Conservation (phyloP, 2,797 vertebrate species). For the Spheniscus humboldti region DNA sequence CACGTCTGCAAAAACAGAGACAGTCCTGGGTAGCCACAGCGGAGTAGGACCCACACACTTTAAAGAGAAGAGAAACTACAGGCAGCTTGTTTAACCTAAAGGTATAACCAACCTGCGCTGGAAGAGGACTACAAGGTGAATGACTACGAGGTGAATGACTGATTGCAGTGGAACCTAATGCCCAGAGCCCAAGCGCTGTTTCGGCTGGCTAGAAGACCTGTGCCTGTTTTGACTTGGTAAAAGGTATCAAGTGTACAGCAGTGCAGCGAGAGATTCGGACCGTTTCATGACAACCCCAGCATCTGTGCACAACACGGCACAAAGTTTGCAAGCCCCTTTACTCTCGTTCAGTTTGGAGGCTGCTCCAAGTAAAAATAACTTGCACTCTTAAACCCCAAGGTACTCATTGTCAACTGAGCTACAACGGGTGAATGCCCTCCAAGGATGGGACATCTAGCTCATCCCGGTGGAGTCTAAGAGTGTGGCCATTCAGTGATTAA, state of each 20-base stretch:
- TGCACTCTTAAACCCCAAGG: background rate
- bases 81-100: slow-evolving; percentile 35
- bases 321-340: slow-evolving; percentile 2
- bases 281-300: background rate
- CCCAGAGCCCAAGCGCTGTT: background rate
- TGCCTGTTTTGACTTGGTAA: slow-evolving; percentile 71
- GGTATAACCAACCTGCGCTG: background rate
- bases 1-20: slow-evolving; percentile 31
- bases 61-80: slow-evolving; percentile 49
- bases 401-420: background rate
- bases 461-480: background rate
- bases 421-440: background rate
- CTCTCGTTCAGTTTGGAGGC: background rate
- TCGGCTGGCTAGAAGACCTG: slow-evolving; percentile 39
- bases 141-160: background rate
- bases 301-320: background rate
- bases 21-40: slow-evolving; percentile 39
- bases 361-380: slow-evolving; percentile 32
- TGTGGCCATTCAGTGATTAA: background rate
- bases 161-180: background rate
- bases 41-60: slow-evolving; percentile 37
- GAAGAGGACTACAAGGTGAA: slow-evolving; percentile 21
- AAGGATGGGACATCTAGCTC: background rate
- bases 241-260: slow-evolving; percentile 59
- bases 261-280: background rate